phyloP scores from a whole-genome alignment of 2,888 invertebrate species.

The Diadegma fenestrale region DNA sequence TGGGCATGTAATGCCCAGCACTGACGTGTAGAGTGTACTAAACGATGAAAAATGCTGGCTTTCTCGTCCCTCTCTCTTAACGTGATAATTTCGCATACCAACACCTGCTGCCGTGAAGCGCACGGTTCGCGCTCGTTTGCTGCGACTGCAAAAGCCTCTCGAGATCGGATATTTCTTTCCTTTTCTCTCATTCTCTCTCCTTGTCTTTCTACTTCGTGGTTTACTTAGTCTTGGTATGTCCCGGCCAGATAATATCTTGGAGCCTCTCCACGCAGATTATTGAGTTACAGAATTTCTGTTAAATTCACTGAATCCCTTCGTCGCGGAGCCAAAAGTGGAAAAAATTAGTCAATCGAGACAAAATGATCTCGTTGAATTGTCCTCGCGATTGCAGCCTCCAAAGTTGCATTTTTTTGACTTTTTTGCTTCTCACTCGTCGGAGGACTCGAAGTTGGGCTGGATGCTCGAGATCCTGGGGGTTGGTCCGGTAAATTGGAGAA shows the following conservation, averaged over 20 bases:
- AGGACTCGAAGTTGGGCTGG: not conserved
- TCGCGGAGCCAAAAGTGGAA: no score
- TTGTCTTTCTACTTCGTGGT: slow-evolving; percentile 25
- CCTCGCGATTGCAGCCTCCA: no score
- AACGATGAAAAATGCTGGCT: slow-evolving; percentile 72
- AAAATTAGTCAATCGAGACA: no score
- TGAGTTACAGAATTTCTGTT: slow-evolving; percentile 82
- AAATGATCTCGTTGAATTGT: no score
- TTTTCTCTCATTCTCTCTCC: slow-evolving; percentile 7
- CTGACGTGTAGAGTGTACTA: slow-evolving; percentile 59
- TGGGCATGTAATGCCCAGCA: slow-evolving; percentile 25
- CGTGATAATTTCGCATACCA: slow-evolving; percentile 82
- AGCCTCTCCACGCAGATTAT: slow-evolving; percentile 78
- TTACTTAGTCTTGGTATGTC: slow-evolving; percentile 65
- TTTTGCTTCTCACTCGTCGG: not conserved
- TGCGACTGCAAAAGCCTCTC: slow-evolving; percentile 65
- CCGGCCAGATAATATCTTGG: slow-evolving; percentile 79
- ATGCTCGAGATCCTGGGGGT: slow-evolving; percentile 14
- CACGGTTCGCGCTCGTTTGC: slow-evolving; percentile 65
- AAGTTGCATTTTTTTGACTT: slow-evolving; percentile 7
- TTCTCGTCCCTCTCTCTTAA: slow-evolving; percentile 76
- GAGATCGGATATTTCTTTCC: slow-evolving; percentile 57
- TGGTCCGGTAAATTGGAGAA: slow-evolving; percentile 51
- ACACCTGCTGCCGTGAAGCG: slow-evolving; percentile 70
- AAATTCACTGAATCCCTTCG: slow-evolving; percentile 81